Evolutionary conservation across 2,797 vertebrate species (phyloP), one percentile per base, ranked within the genome.

Genomic region (Artibeus lituratus): DNA sequence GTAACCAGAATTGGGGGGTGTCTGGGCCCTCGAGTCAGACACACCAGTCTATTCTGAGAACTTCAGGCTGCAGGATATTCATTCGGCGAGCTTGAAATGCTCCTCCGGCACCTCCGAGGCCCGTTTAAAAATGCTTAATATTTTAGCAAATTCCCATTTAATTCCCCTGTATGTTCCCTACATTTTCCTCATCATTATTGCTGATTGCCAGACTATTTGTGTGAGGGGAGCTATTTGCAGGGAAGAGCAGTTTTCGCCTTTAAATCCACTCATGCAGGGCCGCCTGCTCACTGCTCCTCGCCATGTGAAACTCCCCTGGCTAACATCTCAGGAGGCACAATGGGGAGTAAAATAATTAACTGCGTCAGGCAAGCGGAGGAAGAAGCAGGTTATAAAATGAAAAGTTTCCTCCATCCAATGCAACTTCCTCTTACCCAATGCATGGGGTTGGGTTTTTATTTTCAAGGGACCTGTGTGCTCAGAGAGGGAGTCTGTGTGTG

Each of bases 101-200:
- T 73, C 91, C 86, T 76, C 72, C 1, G 5, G 42, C 19, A 49
- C 72, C 1, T 0, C 0, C 0, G 49, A 85, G 69, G 55, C 81
- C 78, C 59, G 47, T 87, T 97, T 86, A 72, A 94, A 97, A 89
- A 87, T 0, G 14, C 91, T 94, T 97, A 92, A 82, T 92, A 95
- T 92, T 89, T 89, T 87, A 87, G 94, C 32, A n/a, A 93, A 91
- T 69, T 94, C 85, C 53, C 88, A 24, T 86, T 96, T 95, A 97
- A 83, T 97, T 95, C 93, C 82, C 78, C 77, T 69, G 81, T 77
- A 24, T 32, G 90, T 95, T 90, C 19, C 89, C 81, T 95, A 4
- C 69, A 62, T 87, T 94, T 95, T 93, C 96, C 47, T 53, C 87
- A 67, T 95, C 90, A 84, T 94, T 92, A 97, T 89, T 94, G 70